These are phyloP conservation scores for Ceratina calcarata DNA, from an alignment of 1,140 invertebrate genomes.

Conservation along the genomic window DNA sequence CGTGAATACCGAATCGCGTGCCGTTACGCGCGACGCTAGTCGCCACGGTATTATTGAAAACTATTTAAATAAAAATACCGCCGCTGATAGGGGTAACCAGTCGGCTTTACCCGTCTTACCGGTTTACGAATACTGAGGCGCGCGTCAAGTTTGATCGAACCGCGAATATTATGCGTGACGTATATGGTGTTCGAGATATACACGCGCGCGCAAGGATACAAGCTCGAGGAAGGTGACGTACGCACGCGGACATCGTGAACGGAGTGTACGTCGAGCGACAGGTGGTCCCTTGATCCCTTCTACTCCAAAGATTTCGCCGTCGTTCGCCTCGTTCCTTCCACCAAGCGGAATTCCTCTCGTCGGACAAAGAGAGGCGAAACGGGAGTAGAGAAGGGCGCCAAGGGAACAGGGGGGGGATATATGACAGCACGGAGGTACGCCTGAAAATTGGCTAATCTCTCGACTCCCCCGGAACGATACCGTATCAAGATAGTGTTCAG, in stretches of 20 bases:
- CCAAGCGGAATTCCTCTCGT: slow-evolving; percentile 40
- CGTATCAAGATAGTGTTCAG: slow-evolving; percentile 8
- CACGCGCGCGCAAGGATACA: slow-evolving; percentile 12
- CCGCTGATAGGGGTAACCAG: slow-evolving; percentile 17
- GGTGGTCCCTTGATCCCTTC: slow-evolving; percentile 62
- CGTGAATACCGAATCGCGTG: slow-evolving; percentile 27
- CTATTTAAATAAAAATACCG: slow-evolving; percentile 46
- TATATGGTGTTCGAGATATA: slow-evolving; percentile 42
- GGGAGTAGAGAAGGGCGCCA: not conserved
- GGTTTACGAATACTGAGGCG: slow-evolving; percentile 47
- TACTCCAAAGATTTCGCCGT: slow-evolving; percentile 38
- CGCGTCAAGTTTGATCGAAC: slow-evolving; percentile 59
- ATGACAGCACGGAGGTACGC: not conserved
- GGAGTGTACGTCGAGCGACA: slow-evolving; percentile 56
- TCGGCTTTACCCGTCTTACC: slow-evolving; percentile 42
- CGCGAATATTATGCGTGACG: slow-evolving; percentile 57
- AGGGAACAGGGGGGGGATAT: too few species aligned
- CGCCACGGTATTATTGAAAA: slow-evolving; percentile 30
- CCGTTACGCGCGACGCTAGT: slow-evolving; percentile 34
- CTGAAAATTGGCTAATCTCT: slow-evolving; percentile 23
- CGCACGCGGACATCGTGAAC: slow-evolving; percentile 42
- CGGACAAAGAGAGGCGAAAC: slow-evolving; percentile 35
- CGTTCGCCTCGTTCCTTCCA: slow-evolving; percentile 53
- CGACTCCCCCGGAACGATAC: slow-evolving; percentile 13
- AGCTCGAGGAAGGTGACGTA: slow-evolving; percentile 38